Evolutionary conservation across 2,888 invertebrate species (phyloP), one percentile per base, ranked within the genome.

Genomic region (Netelia virgata): DNA sequence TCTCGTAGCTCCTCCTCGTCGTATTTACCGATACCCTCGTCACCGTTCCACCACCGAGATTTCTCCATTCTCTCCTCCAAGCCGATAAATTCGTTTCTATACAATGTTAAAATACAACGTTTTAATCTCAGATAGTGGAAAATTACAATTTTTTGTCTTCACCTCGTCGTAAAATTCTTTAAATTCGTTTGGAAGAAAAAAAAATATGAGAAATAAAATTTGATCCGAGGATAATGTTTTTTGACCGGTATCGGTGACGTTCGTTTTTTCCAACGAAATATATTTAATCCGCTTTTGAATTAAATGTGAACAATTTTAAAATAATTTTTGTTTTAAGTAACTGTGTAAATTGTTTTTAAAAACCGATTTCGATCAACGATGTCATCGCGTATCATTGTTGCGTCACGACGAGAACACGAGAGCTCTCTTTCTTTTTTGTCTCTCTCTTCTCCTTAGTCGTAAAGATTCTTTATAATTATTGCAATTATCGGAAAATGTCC

Each of bases 1-100:
- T 91, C 92, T 61, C 91, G 86, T 55, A 92, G 75, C 43, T 91
- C 91, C 69, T 92, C 91, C 18, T 88, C 76, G 64, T 92, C 90
- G 82, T 88, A 92, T 75, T 88, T 89, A 10, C 87, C 89, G 5
- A 11, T 55, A 8, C 85, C 88, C 10, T 88, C 87, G 28, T 88
- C 86, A 5, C 82, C 86, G 6, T 80, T 43, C 92, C 92, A 92
- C 89, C 89, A 91, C 75, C 87, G 90, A 0, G 92, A 93, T 41
- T 90, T 91, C 70, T 91, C 89, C 1, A 92, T 90, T 80, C 88
- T 89, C 1, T 41, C 83, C 75, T 91, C 89, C 14, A 93, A 75
- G 20, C 89, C 91, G 3, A 70, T 57, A 11, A 91, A 88, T 57
- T 91, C 91, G 77, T 90, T 89, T 84, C 92, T 93, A 68, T 11